Conservation (phyloP, 2,888 invertebrate species). For the Blera fallax region DNA sequence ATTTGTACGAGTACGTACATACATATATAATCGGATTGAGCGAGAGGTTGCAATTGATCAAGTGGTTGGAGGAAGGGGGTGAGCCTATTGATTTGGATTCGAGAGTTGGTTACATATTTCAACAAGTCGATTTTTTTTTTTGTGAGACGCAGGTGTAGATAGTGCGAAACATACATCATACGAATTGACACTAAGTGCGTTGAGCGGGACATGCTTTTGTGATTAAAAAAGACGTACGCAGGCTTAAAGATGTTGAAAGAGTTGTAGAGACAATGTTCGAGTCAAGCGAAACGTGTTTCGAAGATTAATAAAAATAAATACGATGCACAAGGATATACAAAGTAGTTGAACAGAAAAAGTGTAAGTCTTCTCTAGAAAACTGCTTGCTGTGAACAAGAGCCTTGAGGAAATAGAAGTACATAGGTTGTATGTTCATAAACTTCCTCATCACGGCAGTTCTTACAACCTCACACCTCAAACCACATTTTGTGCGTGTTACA, state of each 20-base stretch:
- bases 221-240: slow-evolving; percentile 41
- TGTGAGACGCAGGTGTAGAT: slow-evolving; percentile 58
- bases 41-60: not conserved
- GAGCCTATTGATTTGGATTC: slow-evolving; percentile 63
- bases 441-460: no score
- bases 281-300: slow-evolving; percentile 29
- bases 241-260: slow-evolving; percentile 48
- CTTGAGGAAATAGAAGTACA: no score
- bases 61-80: not conserved
- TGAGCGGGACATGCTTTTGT: slow-evolving; percentile 71
- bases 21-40: slow-evolving; percentile 30
- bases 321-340: no score
- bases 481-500: no score
- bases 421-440: no score
- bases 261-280: slow-evolving; percentile 37
- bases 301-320: slow-evolving; percentile 30
- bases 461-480: no score
- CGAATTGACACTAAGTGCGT: slow-evolving; percentile 64
- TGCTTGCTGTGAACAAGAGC: no score
- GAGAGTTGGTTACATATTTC: slow-evolving; percentile 65
- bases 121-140: slow-evolving; percentile 52
- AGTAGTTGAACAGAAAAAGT: no score
- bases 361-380: no score
- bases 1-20: no score
- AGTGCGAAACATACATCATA: slow-evolving; percentile 65